Percentiles rank a stretch among this genome's conserved stretches.
Conservation (phyloP, 92 coral and sea anemone genomes). For the Hydrozoanthus gracilis region DNA sequence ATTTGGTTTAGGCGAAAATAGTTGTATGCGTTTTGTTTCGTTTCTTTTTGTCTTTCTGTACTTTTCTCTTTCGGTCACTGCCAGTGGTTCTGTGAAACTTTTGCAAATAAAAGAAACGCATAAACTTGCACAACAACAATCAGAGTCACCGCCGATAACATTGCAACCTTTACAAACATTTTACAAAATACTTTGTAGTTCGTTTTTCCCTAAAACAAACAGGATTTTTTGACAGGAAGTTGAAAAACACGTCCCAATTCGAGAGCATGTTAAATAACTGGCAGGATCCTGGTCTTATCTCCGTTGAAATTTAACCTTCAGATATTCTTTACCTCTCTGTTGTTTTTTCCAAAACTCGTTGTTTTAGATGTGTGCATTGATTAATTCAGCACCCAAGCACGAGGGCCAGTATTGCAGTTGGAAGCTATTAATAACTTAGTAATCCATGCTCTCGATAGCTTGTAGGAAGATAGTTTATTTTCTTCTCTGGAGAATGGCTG, state of each 20-base stretch:
- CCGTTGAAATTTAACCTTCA: neutral
- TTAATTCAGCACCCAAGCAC: slow-evolving; percentile 25
- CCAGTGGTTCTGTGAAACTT: neutral
- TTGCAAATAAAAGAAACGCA: neutral
- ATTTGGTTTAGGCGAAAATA: neutral
- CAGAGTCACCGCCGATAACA: too few relatives aligned
- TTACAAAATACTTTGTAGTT: too few relatives aligned
- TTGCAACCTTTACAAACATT: too few relatives aligned
- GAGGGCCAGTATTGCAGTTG: neutral
- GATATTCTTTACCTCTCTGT: slow-evolving; percentile 6
- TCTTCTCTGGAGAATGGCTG: too few relatives aligned
- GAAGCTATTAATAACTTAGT: slow-evolving; percentile 13
- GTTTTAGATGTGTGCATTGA: slow-evolving; percentile 9
- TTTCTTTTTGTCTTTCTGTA: neutral
- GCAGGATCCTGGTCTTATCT: neutral
- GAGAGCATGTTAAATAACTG: neutral
- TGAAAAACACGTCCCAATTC: neutral
- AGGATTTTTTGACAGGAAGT: slow-evolving; percentile 31
- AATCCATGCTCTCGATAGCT: neutral
- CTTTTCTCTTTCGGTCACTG: neutral
- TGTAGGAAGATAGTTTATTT: neutral
- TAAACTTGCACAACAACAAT: neutral
- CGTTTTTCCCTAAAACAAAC: slow-evolving; percentile 12
- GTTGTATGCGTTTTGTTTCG: neutral
- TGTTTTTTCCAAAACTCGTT: slow-evolving; percentile 2